phyloP scores from a whole-genome alignment of 2,888 invertebrate genomes.

The Phragmatobia fuliginosa region DNA sequence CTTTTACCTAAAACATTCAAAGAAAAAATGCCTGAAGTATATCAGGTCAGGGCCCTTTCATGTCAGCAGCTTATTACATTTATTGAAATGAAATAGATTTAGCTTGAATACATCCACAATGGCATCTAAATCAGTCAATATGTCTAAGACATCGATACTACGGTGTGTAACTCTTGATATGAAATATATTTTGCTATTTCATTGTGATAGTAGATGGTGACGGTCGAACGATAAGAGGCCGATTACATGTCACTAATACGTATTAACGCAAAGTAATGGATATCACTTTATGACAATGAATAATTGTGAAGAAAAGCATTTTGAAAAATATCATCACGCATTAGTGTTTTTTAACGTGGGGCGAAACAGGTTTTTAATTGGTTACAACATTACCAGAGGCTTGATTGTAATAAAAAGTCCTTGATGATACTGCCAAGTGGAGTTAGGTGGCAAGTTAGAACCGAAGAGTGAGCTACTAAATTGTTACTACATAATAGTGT shows the following conservation, averaged over 20 bases:
- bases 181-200: constrained; percentile 62
- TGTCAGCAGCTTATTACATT: not conserved
- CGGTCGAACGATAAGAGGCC: constrained; percentile 68
- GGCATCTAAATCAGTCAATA: constrained; percentile 19
- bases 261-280: constrained; percentile 43
- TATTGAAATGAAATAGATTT: not conserved
- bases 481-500: constrained; percentile 4
- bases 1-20: not conserved
- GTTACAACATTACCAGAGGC: too few relatives aligned
- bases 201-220: constrained; percentile 67
- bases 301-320: constrained; percentile 10
- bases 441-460: not conserved
- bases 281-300: constrained; percentile 25
- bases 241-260: constrained; percentile 64
- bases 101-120: not conserved
- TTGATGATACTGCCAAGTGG: not conserved
- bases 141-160: constrained; percentile 36
- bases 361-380: not conserved
- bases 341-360: not conserved
- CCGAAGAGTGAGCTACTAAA: not conserved
- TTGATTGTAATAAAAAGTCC: not conserved
- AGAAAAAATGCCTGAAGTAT: not conserved
- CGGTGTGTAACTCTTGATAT: constrained; percentile 44
- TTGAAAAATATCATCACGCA: not conserved
- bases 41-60: not conserved